Conservation (phyloP, 1,140 invertebrate species). For the Oreohelix idahoensis region DNA sequence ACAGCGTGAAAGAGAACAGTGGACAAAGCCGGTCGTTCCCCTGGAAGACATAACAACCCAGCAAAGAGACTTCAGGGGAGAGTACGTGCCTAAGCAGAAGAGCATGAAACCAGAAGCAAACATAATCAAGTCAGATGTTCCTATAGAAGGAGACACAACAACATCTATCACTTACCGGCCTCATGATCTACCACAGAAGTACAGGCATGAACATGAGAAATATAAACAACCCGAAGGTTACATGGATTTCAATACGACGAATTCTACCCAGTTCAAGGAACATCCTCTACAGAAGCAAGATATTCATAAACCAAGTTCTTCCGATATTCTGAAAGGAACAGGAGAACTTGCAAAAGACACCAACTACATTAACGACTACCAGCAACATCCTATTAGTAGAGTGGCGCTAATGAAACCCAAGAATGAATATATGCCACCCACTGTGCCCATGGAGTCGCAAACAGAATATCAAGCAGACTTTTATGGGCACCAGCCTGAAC, state of each 20-base stretch:
- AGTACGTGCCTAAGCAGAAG: slow-evolving; percentile 33
- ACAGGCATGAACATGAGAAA: slow-evolving; percentile 17
- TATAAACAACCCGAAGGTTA: slow-evolving; percentile 39
- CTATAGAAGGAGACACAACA: slow-evolving; percentile 35
- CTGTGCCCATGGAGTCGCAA: slow-evolving; percentile 25
- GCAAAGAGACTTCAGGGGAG: slow-evolving; percentile 34
- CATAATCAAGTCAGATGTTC: slow-evolving; percentile 27
- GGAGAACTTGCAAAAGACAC: slow-evolving; percentile 31
- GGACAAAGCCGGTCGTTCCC: slow-evolving; percentile 20
- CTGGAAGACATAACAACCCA: slow-evolving; percentile 31
- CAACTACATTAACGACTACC: slow-evolving; percentile 26
- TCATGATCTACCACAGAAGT: slow-evolving; percentile 23
- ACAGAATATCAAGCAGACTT: slow-evolving; percentile 37
- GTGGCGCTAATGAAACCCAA: slow-evolving; percentile 32
- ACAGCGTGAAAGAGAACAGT: slow-evolving; percentile 22
- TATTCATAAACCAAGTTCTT: slow-evolving; percentile 38
- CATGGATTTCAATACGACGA: slow-evolving; percentile 45
- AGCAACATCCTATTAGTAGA: neutral
- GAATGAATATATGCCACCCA: slow-evolving; percentile 44
- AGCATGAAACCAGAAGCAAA: slow-evolving; percentile 30
- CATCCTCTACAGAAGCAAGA: slow-evolving; percentile 19
- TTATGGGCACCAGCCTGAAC: slow-evolving; percentile 30
- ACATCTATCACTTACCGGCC: slow-evolving; percentile 16
- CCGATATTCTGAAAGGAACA: slow-evolving; percentile 31
- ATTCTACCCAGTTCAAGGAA: slow-evolving; percentile 25